Conservation (phyloP, 2,113 vertebrate genomes). For the Antechinus stuartii region DNA sequence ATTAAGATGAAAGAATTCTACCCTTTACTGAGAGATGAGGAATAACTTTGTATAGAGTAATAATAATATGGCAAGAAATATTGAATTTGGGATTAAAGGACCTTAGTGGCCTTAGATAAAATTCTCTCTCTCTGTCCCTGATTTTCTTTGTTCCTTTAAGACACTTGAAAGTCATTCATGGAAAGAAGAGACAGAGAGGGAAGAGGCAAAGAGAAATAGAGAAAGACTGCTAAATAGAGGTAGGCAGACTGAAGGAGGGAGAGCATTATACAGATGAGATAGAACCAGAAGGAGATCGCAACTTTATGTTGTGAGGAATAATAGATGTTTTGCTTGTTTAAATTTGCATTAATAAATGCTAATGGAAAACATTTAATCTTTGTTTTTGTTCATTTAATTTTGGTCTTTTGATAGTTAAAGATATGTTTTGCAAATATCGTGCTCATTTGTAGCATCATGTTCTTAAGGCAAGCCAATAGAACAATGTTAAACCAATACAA, state of each 20-base stretch:
- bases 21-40: not conserved
- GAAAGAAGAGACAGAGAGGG: not conserved
- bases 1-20: not conserved
- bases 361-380: not conserved
- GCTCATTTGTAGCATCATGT: not conserved
- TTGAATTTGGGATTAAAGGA: not conserved
- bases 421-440: not conserved
- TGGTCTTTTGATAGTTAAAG: not conserved
- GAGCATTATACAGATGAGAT: not conserved
- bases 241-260: not conserved
- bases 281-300: not conserved
- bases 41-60: not conserved
- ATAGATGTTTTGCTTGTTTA: not conserved
- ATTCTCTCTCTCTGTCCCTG: not conserved
- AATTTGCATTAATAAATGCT: not conserved
- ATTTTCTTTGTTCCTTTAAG: not conserved
- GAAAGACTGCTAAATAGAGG: not conserved
- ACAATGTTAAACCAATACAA: not conserved
- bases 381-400: not conserved
- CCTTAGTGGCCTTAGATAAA: not conserved
- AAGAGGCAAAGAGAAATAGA: not conserved
- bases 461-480: not conserved
- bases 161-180: not conserved
- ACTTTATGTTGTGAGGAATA: not conserved
- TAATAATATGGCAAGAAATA: not conserved